These are phyloP conservation scores for Enteromius viviparus DNA, from an alignment of 2,797 vertebrate genomes.

Conservation along the genomic window DNA sequence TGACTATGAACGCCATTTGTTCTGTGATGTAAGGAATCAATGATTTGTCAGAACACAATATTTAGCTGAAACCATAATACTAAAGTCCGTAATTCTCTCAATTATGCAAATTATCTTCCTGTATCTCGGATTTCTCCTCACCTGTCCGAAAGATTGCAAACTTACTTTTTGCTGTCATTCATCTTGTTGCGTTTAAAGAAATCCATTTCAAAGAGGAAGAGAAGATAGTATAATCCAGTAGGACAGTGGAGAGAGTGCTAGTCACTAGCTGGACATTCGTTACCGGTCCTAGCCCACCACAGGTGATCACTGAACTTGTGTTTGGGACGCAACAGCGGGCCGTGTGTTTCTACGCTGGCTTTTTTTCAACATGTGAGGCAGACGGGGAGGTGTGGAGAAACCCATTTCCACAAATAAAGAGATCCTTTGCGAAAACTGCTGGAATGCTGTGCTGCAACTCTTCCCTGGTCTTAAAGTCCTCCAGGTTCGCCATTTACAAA, in stretches of 20 bases:
- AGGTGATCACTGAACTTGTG: conserved; percentile 31
- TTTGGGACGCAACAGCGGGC: background rate
- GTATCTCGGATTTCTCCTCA: background rate
- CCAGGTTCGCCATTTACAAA: background rate
- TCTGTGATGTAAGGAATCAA: background rate
- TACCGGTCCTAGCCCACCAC: background rate
- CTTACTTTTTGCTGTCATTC: conserved; percentile 76
- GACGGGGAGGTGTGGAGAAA: conserved; percentile 65
- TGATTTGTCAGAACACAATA: background rate
- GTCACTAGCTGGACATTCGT: conserved; percentile 46
- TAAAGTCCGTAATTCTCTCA: background rate
- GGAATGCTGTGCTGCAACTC: conserved; percentile 55
- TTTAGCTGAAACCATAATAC: background rate
- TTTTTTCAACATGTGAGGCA: conserved; percentile 61
- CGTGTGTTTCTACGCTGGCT: background rate
- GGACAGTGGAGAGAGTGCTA: background rate
- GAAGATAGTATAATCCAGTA: conserved; percentile 19
- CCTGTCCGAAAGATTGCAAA: conserved; percentile 24
- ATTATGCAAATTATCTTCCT: conserved; percentile 5
- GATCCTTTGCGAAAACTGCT: conserved; percentile 54
- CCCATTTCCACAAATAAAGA: conserved; percentile 54
- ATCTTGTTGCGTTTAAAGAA: conserved; percentile 77
- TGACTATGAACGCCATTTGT: background rate
- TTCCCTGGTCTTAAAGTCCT: conserved; percentile 72
- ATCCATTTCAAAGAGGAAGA: conserved; percentile 74